Percentiles rank a stretch among this genome's conserved stretches.
Conservation (phyloP, 1,140 invertebrate species). For the Macrobrachium rosenbergii region DNA sequence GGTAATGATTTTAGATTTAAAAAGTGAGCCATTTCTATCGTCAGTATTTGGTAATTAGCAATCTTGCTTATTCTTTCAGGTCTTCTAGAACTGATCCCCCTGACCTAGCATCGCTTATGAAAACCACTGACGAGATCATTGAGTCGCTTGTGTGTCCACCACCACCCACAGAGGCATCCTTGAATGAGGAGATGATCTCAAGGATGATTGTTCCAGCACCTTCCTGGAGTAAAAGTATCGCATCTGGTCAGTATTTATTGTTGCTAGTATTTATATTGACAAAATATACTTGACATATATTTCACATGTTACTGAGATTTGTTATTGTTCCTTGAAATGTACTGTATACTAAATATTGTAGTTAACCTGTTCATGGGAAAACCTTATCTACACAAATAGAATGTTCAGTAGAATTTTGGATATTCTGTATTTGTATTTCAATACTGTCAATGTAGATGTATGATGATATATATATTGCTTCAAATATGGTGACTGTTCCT, state of each 20-base stretch:
- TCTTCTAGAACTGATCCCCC: constrained; percentile 95
- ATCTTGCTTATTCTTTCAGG: constrained; percentile 27
- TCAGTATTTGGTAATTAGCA: not conserved
- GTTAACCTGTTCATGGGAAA: no score
- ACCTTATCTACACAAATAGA: no score
- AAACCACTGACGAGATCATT: constrained; percentile 91
- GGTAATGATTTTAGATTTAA: no score
- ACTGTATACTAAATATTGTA: no score
- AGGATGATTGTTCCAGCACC: constrained; percentile 95
- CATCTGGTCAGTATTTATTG: constrained; percentile 45
- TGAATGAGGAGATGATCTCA: constrained; percentile 96
- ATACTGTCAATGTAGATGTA: no score
- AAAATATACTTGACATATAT: constrained; percentile 52
- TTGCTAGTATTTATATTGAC: not conserved
- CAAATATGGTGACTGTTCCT: no score
- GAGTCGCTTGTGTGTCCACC: constrained; percentile 95
- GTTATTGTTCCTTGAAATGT: no score
- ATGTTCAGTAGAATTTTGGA: no score
- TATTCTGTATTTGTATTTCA: no score
- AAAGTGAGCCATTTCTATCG: no score
- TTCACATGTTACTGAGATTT: not conserved
- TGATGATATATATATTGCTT: no score
- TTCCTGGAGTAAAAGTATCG: constrained; percentile 83
- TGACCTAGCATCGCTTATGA: constrained; percentile 85
- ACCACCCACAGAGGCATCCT: constrained; percentile 91